A percentile compares a stretch with the other conserved stretches of the same genome.
phyloP scores from a whole-genome alignment of 2,113 vertebrate species.

The Helogale parvula region DNA sequence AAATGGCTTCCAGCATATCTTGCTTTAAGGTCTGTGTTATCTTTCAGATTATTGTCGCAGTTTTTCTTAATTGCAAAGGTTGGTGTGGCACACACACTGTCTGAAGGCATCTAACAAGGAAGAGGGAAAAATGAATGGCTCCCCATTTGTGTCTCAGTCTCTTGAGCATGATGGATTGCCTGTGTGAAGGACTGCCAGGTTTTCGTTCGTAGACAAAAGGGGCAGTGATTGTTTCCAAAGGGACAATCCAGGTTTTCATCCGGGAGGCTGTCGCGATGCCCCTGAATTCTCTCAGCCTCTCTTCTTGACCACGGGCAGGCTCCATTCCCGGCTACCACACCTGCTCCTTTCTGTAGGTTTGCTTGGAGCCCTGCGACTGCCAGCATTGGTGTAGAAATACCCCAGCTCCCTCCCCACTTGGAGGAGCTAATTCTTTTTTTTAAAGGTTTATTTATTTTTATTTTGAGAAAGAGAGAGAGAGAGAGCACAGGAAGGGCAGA shows the following conservation, averaged over 20 bases:
- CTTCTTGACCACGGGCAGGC: neutral
- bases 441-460: no score
- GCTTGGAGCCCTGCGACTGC: neutral
- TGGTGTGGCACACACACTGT: neutral
- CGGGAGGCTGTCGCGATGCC: neutral
- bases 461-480: no score
- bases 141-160: neutral
- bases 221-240: neutral
- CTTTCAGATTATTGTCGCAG: neutral
- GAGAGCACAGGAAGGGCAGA: no score
- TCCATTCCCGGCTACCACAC: accelerated
- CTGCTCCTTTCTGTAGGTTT: neutral
- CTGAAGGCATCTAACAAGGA: neutral
- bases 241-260: neutral
- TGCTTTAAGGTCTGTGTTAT: neutral
- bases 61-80: neutral
- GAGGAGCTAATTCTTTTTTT: neutral
- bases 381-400: neutral
- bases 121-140: neutral
- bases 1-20: neutral
- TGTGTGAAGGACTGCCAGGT: neutral
- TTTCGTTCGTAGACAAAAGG: neutral
- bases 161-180: neutral
- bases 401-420: neutral
- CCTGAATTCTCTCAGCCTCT: accelerated